Percentiles rank a stretch among this genome's conserved stretches.
Conservation (phyloP, 2,888 invertebrate genomes). For the Epiblema foenella region DNA sequence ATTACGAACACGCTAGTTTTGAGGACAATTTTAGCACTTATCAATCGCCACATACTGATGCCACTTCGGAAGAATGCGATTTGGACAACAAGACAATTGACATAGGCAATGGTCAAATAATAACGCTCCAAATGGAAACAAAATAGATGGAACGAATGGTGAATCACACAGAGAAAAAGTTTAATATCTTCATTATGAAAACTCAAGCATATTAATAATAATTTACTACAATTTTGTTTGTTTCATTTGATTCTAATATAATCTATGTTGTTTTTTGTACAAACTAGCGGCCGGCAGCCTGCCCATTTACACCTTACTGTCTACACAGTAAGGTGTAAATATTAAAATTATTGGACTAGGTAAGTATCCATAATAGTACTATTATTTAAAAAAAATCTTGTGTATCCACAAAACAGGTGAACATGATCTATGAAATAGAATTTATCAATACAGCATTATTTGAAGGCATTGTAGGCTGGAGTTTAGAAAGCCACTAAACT, state of each 20-base stretch:
- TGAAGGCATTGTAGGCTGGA: constrained; percentile 6
- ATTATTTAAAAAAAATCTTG: no score
- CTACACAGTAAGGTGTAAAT: no score
- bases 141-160: background rate
- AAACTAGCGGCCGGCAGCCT: no score
- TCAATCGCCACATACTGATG: constrained; percentile 18
- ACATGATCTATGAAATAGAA: no score
- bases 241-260: no score
- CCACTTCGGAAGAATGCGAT: constrained; percentile 18
- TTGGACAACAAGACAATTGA: constrained; percentile 31
- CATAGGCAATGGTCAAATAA: constrained; percentile 35
- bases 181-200: background rate
- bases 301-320: no score
- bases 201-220: background rate
- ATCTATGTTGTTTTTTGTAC: no score
- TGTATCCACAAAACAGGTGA: no score
- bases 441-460: background rate
- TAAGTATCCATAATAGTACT: no score
- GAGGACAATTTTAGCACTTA: constrained; percentile 12
- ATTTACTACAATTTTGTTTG: background rate
- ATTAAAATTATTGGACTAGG: no score
- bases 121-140: constrained; percentile 28
- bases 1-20: constrained; percentile 48
- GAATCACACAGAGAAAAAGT: background rate
- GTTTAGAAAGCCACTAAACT: constrained; percentile 11